A percentile compares a stretch with the other conserved stretches of the same genome.
phyloP scores from a whole-genome alignment of 35 echinoderm and acorn worm species.

The Acanthaster planci region DNA sequence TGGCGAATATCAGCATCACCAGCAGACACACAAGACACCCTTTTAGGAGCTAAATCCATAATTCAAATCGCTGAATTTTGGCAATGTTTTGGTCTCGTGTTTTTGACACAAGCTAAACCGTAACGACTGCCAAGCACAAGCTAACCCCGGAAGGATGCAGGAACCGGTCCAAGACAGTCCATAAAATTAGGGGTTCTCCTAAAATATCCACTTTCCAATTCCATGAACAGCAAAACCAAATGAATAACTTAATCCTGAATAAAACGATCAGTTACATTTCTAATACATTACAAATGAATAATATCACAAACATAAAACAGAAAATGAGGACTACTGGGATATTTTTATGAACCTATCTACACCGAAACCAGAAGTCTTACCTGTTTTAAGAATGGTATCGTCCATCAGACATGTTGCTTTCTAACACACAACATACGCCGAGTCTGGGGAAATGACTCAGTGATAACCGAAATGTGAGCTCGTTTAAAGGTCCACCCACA shows the following conservation, averaged over 20 bases:
- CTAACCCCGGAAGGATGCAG: not conserved
- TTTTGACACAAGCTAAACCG: slow-evolving; percentile 2
- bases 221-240: no score
- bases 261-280: not conserved
- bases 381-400: slow-evolving; percentile 28
- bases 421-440: not conserved
- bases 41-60: slow-evolving; percentile 8
- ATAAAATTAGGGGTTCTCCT: not conserved
- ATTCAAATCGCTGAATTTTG: not conserved
- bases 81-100: not conserved
- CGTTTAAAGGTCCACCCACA: no score
- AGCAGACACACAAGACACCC: not conserved
- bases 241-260: no score
- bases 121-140: not conserved
- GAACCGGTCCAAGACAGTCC: not conserved
- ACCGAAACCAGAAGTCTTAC: not conserved
- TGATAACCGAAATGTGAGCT: slow-evolving; percentile 16
- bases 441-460: slow-evolving; percentile 36
- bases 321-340: not conserved
- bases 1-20: not conserved
- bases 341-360: no score
- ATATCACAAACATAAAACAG: not conserved
- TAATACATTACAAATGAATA: not conserved
- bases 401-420: slow-evolving; percentile 49
- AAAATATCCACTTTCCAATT: not conserved